A percentile compares a stretch with the other conserved stretches of the same genome.
Conservation (phyloP, 2,888 invertebrate species). For the Eupithecia pulchellata region DNA sequence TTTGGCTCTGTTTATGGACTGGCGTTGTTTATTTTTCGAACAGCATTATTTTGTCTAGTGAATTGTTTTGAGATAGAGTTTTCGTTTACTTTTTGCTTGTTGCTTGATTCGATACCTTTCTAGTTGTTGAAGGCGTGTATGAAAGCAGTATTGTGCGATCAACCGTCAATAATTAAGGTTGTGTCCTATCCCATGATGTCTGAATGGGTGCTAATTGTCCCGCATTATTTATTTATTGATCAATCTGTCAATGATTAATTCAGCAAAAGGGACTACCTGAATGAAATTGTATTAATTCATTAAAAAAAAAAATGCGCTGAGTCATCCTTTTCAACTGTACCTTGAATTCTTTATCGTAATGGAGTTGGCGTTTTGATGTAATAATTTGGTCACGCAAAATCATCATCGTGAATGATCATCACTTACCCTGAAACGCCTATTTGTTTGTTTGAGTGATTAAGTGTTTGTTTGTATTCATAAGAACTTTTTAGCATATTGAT, state of each 20-base stretch:
- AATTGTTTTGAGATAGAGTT: background rate
- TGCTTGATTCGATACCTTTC: background rate
- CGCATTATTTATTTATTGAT: background rate
- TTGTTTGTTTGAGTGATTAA: background rate
- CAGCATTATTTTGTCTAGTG: slow-evolving; percentile 4
- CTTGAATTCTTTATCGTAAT: slow-evolving; percentile 23
- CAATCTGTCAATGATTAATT: slow-evolving; percentile 3
- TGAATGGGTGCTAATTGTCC: too few relatives aligned
- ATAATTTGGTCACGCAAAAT: slow-evolving; percentile 52
- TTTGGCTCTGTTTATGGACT: slow-evolving; percentile 12
- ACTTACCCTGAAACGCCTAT: background rate
- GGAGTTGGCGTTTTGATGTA: slow-evolving; percentile 41
- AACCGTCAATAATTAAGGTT: background rate
- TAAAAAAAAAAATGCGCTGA: slow-evolving; percentile 11
- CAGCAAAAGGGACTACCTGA: background rate
- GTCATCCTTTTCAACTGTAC: slow-evolving; percentile 15
- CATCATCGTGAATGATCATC: background rate
- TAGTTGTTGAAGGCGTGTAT: background rate
- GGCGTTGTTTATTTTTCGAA: slow-evolving; percentile 17
- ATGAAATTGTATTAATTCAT: slow-evolving; percentile 7
- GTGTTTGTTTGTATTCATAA: background rate
- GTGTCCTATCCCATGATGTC: background rate
- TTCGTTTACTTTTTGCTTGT: slow-evolving; percentile 15
- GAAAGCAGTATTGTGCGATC: background rate
- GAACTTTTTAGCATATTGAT: background rate